Conservation (phyloP, 2,113 vertebrate species). For the Eudyptes chrysolophus region DNA sequence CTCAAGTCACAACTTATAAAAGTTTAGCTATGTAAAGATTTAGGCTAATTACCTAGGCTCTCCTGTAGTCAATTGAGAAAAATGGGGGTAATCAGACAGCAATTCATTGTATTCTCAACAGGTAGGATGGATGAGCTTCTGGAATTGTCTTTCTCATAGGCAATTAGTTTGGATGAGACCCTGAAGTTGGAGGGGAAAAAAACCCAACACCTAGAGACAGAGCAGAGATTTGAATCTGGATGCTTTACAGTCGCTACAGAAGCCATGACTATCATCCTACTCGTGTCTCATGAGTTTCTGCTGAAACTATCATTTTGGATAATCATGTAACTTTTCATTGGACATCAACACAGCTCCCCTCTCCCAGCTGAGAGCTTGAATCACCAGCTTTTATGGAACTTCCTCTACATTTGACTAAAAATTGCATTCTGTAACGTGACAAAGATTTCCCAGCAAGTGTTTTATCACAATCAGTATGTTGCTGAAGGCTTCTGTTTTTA, state of each 20-base stretch:
- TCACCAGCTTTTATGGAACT: not conserved
- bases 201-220: not conserved
- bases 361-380: not conserved
- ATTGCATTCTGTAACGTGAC: not conserved
- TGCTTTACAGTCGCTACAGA: not conserved
- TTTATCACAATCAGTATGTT: not conserved
- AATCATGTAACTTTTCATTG: not conserved
- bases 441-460: not conserved
- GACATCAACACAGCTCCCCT: not conserved
- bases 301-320: not conserved
- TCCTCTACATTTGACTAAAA: not conserved
- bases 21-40: not conserved
- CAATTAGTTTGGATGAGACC: not conserved
- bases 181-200: not conserved
- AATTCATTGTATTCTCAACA: not conserved
- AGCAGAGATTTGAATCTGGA: not conserved
- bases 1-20: not conserved
- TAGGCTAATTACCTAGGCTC: not conserved
- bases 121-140: not conserved
- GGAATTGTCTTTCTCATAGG: not conserved
- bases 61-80: not conserved
- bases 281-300: accelerated
- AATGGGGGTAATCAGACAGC: not conserved
- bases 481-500: not conserved
- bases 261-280: not conserved